A percentile compares a stretch with the other conserved stretches of the same genome.
phyloP scores from a whole-genome alignment of 1,140 invertebrate genomes.

The Drosophila micromelanica region DNA sequence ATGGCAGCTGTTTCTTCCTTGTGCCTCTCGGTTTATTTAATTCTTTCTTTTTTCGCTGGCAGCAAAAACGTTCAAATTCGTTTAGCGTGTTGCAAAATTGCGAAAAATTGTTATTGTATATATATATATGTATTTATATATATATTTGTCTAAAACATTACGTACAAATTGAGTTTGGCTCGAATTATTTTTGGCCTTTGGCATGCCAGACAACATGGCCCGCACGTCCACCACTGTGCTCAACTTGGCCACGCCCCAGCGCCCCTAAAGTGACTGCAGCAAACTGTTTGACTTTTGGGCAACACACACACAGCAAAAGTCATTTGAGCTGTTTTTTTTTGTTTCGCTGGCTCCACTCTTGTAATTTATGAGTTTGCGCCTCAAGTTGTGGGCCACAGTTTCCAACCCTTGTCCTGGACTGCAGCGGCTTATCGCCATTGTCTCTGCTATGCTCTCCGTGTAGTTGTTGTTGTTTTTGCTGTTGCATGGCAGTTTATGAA shows the following conservation, averaged over 20 bases:
- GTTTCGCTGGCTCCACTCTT: conserved; percentile 28
- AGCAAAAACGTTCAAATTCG: conserved; percentile 65
- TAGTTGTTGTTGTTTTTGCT: conserved; percentile 13
- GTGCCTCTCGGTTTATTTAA: background rate
- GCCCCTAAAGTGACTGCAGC: conserved; percentile 70
- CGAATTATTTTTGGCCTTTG: conserved; percentile 65
- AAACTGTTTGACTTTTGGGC: conserved; percentile 73
- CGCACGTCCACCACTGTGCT: conserved; percentile 14
- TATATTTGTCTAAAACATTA: conserved; percentile 59
- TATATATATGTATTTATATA: conserved; percentile 28
- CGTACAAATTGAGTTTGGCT: conserved; percentile 74
- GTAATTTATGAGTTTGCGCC: conserved; percentile 81
- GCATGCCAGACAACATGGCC: conserved; percentile 36
- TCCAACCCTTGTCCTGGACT: conserved; percentile 27
- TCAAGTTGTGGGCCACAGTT: conserved; percentile 70
- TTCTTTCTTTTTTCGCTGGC: conserved; percentile 9
- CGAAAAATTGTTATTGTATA: conserved; percentile 71
- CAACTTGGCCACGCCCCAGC: conserved; percentile 55
- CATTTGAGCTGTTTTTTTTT: conserved; percentile 57
- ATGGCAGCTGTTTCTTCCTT: conserved; percentile 7
- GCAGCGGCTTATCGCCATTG: conserved; percentile 74
- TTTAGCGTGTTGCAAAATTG: conserved; percentile 78
- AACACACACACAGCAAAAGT: conserved; percentile 61
- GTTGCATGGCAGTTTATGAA: conserved; percentile 73
- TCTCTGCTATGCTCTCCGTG: conserved; percentile 35